Conservation (phyloP, 2,888 invertebrate genomes). For the Acanthosepion esculentum region DNA sequence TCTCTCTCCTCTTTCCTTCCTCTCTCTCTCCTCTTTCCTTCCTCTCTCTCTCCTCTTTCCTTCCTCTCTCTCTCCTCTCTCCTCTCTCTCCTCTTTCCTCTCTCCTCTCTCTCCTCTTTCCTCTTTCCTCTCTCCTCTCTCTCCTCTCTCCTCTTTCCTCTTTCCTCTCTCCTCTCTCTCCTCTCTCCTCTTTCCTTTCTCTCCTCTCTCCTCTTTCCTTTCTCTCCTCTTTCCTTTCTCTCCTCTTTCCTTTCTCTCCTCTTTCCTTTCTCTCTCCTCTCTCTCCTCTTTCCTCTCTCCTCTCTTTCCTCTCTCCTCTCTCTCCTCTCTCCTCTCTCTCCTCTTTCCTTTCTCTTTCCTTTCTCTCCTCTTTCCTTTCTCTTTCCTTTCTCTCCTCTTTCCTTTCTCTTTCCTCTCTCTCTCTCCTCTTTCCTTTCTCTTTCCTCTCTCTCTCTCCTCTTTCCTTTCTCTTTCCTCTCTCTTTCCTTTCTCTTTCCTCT, state of each 20-base stretch:
- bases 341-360: not conserved
- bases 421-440: too few relatives aligned
- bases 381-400: not conserved
- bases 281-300: too few relatives aligned
- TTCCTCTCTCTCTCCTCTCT: not conserved
- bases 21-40: not conserved
- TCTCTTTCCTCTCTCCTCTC: too few relatives aligned
- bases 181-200: not conserved
- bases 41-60: rapidly evolving
- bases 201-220: not conserved
- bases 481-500: too few relatives aligned
- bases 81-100: rapidly evolving
- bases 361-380: too few relatives aligned
- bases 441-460: too few relatives aligned
- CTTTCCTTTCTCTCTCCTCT: too few relatives aligned
- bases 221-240: not conserved
- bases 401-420: not conserved
- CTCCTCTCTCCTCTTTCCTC: not conserved
- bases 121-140: not conserved
- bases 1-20: rapidly evolving
- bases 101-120: not conserved
- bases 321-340: not conserved
- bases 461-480: not conserved
- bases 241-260: not conserved
- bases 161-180: not conserved